Base-by-base conservation (phyloP, 2,888 invertebrate species). In the Campopleginae sp. region DNA sequence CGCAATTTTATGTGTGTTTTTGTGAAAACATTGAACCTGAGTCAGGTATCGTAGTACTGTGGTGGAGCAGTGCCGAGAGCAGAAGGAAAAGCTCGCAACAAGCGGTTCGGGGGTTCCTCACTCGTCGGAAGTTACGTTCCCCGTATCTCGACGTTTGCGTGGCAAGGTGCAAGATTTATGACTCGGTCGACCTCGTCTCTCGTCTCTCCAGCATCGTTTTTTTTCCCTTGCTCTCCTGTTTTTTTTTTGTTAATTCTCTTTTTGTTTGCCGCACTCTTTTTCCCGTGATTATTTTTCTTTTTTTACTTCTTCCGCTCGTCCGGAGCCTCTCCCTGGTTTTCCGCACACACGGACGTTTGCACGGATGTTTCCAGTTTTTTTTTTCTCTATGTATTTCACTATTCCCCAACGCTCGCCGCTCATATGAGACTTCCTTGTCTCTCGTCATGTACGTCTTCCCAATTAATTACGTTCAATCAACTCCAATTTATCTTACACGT, bases 111-210 rank as follows among this genome's bases (percentile, higher is more conserved):
- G 75, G 84, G 77, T 84, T 78, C 68, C 86, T 82, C 76, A 51
- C 68, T 51, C 78, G 78, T 75, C 89, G 90, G 89, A 90, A 90
- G 88, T 87, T 89, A 87, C 88, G 86, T 87, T 88, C 88, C 89
- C 23, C 85, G 79, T 91, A 92, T 92, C 91, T 90, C 90, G 88
- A 89, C 89, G 89, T 91, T 89, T 89, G 89, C 88, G 89, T 90
- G 88, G 88, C 91, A 89, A 91, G 90, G 89, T 90, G 88, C 89
- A 90, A 90, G 91, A 92, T 92, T 92, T 92, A 92, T 91, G 89
- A 89, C 92, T 90, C 89, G 86, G 77, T 86, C 87, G 89, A 86
- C 85, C 84, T 89, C 89, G 90, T 89, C 88, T 88, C 87, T 81
- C 71, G 70, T 76, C 66, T n/a, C 86, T 86, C 86, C 76, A 72